Conservation (phyloP, 2,113 vertebrate genomes). For the Cepphus grylle region DNA sequence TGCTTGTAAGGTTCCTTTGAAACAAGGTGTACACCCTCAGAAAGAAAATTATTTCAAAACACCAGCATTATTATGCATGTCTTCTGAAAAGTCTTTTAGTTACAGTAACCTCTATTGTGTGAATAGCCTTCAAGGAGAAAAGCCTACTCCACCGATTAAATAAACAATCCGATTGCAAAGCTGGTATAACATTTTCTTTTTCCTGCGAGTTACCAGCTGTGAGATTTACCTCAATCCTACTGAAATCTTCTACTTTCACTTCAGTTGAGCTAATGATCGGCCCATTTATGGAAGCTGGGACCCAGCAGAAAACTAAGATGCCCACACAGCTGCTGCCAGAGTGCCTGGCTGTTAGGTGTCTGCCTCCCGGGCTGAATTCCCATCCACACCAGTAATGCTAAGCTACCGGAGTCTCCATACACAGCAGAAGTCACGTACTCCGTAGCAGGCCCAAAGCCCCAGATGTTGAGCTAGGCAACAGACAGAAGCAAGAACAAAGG, state of each 20-base stretch:
- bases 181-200: not conserved
- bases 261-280: not conserved
- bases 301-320: not conserved
- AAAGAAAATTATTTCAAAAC: not conserved
- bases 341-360: not conserved
- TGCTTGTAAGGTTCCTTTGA: not conserved
- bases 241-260: not conserved
- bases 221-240: not conserved
- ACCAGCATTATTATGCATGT: not conserved
- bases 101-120: not conserved
- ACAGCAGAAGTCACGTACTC: not conserved
- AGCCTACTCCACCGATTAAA: not conserved
- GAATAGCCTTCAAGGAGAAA: not conserved
- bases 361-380: not conserved
- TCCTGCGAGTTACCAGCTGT: not conserved
- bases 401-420: not conserved
- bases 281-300: not conserved
- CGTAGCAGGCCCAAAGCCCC: not conserved
- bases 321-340: fast-evolving
- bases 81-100: not conserved
- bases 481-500: not conserved
- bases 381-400: not conserved
- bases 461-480: not conserved
- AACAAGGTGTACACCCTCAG: not conserved
- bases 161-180: not conserved